Evolutionary conservation across 2,113 vertebrate species (phyloP).

Genomic region (Limanda limanda): DNA sequence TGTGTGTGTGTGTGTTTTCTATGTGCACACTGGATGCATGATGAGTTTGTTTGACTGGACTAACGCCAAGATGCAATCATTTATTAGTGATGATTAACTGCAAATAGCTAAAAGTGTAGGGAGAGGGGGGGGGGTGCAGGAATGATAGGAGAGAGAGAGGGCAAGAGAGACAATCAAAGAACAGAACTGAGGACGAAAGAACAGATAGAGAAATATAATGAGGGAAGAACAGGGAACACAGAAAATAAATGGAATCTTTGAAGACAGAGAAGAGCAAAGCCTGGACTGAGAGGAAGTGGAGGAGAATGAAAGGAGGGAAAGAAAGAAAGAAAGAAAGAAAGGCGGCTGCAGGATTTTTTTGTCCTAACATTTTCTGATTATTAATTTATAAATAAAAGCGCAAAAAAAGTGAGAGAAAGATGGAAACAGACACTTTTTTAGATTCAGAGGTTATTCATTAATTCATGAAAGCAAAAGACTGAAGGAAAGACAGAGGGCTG

Average conservation of each 20-base stretch:
- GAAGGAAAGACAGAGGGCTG: slow-evolving; percentile 49
- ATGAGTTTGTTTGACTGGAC: slow-evolving; percentile 66
- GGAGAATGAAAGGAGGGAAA: slow-evolving; percentile 31
- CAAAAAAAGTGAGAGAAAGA: slow-evolving; percentile 58
- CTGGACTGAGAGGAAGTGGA: slow-evolving; percentile 28
- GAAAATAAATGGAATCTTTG: slow-evolving; percentile 43
- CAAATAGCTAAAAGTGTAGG: slow-evolving; percentile 66
- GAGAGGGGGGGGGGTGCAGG: slow-evolving; percentile 32
- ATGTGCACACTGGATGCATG: slow-evolving; percentile 17
- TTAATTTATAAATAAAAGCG: slow-evolving; percentile 77
- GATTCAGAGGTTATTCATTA: slow-evolving; percentile 75
- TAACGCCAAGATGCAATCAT: slow-evolving; percentile 72
- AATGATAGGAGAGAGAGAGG: slow-evolving; percentile 25
- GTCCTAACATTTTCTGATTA: slow-evolving; percentile 74
- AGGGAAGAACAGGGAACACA: slow-evolving; percentile 40
- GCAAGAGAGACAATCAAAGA: slow-evolving; percentile 51
- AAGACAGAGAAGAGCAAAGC: slow-evolving; percentile 48
- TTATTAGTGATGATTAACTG: slow-evolving; percentile 80
- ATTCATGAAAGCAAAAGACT: slow-evolving; percentile 19
- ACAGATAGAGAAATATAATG: slow-evolving; percentile 44
- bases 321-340: slow-evolving; percentile 30
- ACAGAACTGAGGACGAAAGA: slow-evolving; percentile 26
- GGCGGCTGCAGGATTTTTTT: slow-evolving; percentile 56
- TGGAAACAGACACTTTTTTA: slow-evolving; percentile 69
- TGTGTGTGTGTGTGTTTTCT: slow-evolving; percentile 17